Evolutionary conservation across 1,140 invertebrate genomes (phyloP).

Genomic region (Leptopilina clavipes): DNA sequence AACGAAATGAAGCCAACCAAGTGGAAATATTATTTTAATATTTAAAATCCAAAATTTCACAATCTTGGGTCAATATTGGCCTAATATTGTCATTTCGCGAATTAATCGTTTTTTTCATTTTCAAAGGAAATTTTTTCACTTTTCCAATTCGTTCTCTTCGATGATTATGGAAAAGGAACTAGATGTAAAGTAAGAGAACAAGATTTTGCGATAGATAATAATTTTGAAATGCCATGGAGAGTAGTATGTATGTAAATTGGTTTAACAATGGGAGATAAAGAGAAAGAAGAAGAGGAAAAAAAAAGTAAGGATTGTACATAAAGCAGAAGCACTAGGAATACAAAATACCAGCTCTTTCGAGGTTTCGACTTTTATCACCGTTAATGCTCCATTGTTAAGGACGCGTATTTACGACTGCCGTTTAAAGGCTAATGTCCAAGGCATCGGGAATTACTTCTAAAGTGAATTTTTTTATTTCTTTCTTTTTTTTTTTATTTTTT

Average conservation of each 20-base stretch:
- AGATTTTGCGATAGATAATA: constrained; percentile 19
- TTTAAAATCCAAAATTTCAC: too few relatives aligned
- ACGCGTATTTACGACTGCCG: constrained; percentile 25
- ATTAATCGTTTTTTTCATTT: too few relatives aligned
- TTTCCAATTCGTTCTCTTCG: neutral
- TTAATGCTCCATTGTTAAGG: constrained; percentile 30
- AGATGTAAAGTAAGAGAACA: neutral
- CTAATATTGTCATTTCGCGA: too few relatives aligned
- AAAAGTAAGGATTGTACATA: constrained; percentile 25
- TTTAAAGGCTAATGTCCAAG: constrained; percentile 29
- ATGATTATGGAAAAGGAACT: constrained; percentile 6
- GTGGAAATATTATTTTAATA: too few relatives aligned
- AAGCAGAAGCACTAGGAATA: constrained; percentile 34
- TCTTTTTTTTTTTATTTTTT: too few relatives aligned
- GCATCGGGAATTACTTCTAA: constrained; percentile 21
- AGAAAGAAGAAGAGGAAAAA: neutral
- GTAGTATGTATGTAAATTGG: constrained; percentile 23
- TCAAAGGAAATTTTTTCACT: too few relatives aligned
- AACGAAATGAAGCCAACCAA: too few relatives aligned
- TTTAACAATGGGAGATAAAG: constrained; percentile 26
- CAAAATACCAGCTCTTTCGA: constrained; percentile 27
- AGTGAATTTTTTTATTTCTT: neutral
- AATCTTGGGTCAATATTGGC: too few relatives aligned
- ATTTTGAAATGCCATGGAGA: constrained; percentile 24
- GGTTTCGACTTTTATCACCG: constrained; percentile 23